A percentile compares a stretch with the other conserved stretches of the same genome.
These are phyloP conservation scores for Panopea generosa DNA, from an alignment of 2,888 invertebrate genomes.

Conservation along the genomic window DNA sequence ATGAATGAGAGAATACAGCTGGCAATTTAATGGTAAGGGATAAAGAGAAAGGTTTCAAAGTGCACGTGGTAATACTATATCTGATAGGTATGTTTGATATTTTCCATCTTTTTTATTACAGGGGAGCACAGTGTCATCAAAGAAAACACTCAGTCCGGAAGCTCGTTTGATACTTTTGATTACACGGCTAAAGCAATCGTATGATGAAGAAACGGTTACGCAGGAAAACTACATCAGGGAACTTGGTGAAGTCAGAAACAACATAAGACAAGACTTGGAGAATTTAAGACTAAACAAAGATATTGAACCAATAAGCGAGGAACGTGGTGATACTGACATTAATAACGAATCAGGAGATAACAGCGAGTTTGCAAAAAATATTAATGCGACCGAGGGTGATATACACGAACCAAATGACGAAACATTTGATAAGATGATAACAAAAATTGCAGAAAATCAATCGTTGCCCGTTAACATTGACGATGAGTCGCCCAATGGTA, in stretches of 20 bases:
- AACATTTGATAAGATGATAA: too few relatives aligned
- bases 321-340: not conserved
- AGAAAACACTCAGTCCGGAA: not conserved
- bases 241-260: slow-evolving; percentile 25
- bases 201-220: slow-evolving; percentile 17
- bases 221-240: slow-evolving; percentile 23
- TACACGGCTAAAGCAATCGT: slow-evolving; percentile 4
- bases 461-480: too few relatives aligned
- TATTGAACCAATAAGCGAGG: not conserved
- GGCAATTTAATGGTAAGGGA: too few relatives aligned
- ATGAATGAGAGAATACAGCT: too few relatives aligned
- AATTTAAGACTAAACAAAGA: not conserved
- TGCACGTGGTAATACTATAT: too few relatives aligned
- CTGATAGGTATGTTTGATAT: too few relatives aligned
- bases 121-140: slow-evolving; percentile 9
- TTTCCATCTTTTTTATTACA: too few relatives aligned
- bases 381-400: not conserved
- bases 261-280: slow-evolving; percentile 15
- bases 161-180: slow-evolving; percentile 12
- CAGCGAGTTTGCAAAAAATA: not conserved
- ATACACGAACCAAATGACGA: too few relatives aligned
- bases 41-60: too few relatives aligned
- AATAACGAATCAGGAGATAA: not conserved
- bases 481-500: not conserved
- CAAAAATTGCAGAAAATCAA: too few relatives aligned